Conservation (phyloP, 30 jellyfish, hydroid and myxozoan genomes). For the Aurelia sp. region DNA sequence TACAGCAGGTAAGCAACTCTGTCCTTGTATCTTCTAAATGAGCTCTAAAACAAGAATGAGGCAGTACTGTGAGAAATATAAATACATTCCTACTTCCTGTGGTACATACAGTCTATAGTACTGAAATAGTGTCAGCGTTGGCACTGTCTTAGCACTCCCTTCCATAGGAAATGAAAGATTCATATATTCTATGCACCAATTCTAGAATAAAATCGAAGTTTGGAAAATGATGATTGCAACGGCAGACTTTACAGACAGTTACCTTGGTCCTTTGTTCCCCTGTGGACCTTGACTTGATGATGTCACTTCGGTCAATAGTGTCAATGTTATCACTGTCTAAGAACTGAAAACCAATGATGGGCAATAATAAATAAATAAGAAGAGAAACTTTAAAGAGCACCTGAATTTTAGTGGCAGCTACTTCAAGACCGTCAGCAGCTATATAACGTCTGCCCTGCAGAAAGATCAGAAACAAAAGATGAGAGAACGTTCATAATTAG, state of each 20-base stretch:
- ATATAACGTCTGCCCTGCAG: slow-evolving; percentile 88
- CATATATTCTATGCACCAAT: no score
- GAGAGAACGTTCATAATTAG: no score
- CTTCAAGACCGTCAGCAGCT: slow-evolving; percentile 91
- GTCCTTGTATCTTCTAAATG: slow-evolving; percentile 39
- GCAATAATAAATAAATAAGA: background rate
- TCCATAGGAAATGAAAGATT: no score
- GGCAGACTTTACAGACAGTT: no score
- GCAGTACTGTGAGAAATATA: background rate
- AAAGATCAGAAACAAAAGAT: no score
- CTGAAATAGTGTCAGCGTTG: no score
- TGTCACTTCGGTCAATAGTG: background rate
- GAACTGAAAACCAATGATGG: background rate
- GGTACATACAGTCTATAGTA: no score
- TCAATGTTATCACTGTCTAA: background rate
- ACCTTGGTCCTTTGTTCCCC: no score
- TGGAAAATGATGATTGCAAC: no score
- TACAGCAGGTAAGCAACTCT: slow-evolving; percentile 57
- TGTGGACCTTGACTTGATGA: no score
- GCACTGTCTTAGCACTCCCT: no score
- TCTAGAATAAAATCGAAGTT: no score
- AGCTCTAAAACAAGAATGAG: slow-evolving; percentile 15
- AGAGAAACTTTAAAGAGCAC: slow-evolving; percentile 9
- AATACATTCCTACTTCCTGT: background rate
- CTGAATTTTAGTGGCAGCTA: slow-evolving; percentile 92